These are phyloP conservation scores for Saguinus midas DNA, from an alignment of 2,113 vertebrate species.

Conservation along the genomic window DNA sequence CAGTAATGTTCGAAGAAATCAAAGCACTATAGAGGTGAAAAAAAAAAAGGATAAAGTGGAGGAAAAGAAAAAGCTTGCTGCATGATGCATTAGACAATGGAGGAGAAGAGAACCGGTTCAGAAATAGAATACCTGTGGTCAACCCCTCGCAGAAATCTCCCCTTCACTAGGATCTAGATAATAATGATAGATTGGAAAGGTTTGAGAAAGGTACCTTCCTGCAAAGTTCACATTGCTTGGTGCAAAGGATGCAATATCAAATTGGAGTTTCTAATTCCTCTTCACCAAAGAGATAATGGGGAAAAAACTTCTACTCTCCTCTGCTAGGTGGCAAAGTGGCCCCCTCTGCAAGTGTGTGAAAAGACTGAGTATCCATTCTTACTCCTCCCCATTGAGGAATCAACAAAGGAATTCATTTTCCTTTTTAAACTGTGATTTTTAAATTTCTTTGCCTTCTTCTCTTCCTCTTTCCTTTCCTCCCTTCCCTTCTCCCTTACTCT, in stretches of 20 bases:
- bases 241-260: neutral
- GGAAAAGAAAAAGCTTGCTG: neutral
- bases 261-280: neutral
- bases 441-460: neutral
- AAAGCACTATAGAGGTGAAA: neutral
- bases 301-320: neutral
- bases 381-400: neutral
- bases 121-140: no score
- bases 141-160: neutral
- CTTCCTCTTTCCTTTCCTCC: neutral
- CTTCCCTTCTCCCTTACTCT: neutral
- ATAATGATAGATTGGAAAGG: neutral
- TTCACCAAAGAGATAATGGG: neutral
- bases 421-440: neutral
- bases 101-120: neutral
- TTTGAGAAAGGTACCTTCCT: neutral
- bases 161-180: neutral
- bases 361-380: neutral
- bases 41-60: neutral
- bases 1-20: neutral
- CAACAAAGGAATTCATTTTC: neutral
- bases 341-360: neutral
- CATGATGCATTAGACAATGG: neutral
- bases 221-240: neutral
- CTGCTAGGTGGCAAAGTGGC: neutral